Evolutionary conservation across 2,113 vertebrate genomes (phyloP).

Genomic region (Canis aureus): DNA sequence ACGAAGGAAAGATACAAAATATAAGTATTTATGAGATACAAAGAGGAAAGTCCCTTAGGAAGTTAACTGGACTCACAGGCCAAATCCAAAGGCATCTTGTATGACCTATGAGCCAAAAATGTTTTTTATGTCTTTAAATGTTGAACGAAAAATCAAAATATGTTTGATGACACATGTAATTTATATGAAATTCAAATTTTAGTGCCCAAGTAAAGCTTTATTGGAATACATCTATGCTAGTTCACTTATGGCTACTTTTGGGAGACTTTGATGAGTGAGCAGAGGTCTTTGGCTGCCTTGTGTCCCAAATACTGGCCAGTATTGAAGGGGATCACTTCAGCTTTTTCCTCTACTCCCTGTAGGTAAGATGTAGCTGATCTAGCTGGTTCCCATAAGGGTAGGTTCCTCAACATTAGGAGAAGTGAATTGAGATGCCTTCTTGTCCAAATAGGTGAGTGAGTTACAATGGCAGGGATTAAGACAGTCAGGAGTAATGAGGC

Average conservation of each 20-base stretch:
- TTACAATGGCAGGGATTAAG: neutral
- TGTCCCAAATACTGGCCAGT: neutral
- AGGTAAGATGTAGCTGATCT: neutral
- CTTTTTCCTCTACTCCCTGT: neutral
- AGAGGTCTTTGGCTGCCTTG: neutral
- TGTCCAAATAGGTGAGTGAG: neutral
- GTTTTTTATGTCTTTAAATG: neutral
- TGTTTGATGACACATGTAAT: neutral
- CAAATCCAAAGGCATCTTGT: neutral
- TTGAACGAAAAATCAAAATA: neutral
- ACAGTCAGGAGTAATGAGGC: neutral
- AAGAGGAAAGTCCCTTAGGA: neutral
- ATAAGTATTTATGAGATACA: constrained; percentile 1
- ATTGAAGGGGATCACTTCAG: neutral
- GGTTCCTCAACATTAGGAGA: neutral
- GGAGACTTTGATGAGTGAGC: neutral
- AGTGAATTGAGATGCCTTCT: neutral
- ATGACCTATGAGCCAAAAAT: neutral
- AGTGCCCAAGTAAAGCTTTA: neutral
- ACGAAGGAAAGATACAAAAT: constrained; percentile 10
- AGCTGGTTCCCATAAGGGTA: neutral
- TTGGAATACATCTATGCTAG: neutral
- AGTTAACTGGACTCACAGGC: neutral
- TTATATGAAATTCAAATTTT: neutral
- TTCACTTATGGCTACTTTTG: neutral